Evolutionary conservation across 2,888 invertebrate species (phyloP).

Genomic region (Gibbula magus): DNA sequence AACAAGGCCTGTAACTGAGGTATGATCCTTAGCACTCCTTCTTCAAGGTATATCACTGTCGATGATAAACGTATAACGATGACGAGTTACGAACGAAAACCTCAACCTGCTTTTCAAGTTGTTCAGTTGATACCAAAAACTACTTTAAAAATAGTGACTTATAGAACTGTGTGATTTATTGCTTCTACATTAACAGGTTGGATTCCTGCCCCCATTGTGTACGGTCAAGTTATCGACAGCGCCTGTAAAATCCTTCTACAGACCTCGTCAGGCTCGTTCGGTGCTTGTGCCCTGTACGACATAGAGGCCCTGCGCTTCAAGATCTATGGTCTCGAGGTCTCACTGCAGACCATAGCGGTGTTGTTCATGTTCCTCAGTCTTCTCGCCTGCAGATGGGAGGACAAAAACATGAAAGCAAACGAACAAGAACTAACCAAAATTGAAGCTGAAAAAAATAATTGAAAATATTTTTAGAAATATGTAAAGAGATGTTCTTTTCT

Average conservation of each 20-base stretch:
- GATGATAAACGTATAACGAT: too few species aligned
- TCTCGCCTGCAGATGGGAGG: neutral
- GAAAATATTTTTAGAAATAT: too few species aligned
- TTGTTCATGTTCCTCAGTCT: neutral
- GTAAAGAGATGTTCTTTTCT: too few species aligned
- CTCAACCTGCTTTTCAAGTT: too few species aligned
- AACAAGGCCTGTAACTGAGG: too few species aligned
- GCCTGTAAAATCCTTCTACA: slow-evolving; percentile 44
- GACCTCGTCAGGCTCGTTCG: slow-evolving; percentile 36
- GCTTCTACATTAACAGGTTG: slow-evolving; percentile 40
- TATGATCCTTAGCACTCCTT: too few species aligned
- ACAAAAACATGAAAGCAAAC: neutral
- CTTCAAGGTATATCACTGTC: too few species aligned
- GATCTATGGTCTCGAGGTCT: slow-evolving; percentile 37
- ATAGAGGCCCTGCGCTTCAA: slow-evolving; percentile 43
- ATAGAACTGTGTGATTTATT: neutral
- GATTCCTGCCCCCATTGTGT: slow-evolving; percentile 51
- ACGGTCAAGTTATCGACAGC: slow-evolving; percentile 49
- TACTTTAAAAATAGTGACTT: too few species aligned
- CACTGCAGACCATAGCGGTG: neutral
- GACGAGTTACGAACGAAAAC: too few species aligned
- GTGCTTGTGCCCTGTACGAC: slow-evolving; percentile 52
- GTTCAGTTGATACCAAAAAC: too few species aligned
- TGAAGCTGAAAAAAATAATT: neutral
- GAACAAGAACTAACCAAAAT: neutral